Conservation (phyloP, 2,797 vertebrate species). For the Ctenosaura bakeri region DNA sequence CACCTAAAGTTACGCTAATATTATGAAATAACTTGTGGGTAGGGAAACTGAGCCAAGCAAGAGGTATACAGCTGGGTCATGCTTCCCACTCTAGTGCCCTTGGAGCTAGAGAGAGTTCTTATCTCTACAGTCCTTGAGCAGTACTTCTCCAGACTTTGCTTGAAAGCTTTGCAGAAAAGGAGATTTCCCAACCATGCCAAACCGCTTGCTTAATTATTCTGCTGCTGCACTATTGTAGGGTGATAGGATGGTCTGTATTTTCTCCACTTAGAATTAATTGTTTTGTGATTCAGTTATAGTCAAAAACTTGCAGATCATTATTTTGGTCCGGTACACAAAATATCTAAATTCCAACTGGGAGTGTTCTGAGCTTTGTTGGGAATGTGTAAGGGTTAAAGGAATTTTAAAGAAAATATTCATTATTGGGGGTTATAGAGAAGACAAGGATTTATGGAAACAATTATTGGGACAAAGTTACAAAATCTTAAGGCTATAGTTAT, state of each 20-base stretch:
- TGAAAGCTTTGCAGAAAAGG: conserved; percentile 10
- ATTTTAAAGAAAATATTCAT: too few relatives aligned
- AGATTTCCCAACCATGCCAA: neutral
- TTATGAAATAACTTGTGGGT: neutral
- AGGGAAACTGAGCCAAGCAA: neutral
- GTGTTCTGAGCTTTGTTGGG: neutral
- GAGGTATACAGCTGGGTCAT: neutral
- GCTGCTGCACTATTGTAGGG: neutral
- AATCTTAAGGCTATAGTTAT: too few relatives aligned
- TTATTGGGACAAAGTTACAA: too few relatives aligned
- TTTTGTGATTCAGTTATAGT: neutral
- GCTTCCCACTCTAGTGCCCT: neutral
- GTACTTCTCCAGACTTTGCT: conserved; percentile 10
- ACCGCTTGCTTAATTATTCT: neutral
- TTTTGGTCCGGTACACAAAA: neutral
- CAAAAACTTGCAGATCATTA: neutral
- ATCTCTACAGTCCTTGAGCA: neutral
- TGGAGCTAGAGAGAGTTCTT: conserved; percentile 1
- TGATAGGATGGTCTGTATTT: too few relatives aligned
- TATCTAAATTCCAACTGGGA: too few relatives aligned
- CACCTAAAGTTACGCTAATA: neutral
- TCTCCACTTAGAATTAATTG: neutral
- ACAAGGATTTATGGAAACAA: too few relatives aligned
- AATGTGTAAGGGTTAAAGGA: too few relatives aligned
- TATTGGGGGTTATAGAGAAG: too few relatives aligned